These are phyloP conservation scores for Perizoma flavofasciatum DNA, from an alignment of 2,888 invertebrate genomes.

Conservation along the genomic window DNA sequence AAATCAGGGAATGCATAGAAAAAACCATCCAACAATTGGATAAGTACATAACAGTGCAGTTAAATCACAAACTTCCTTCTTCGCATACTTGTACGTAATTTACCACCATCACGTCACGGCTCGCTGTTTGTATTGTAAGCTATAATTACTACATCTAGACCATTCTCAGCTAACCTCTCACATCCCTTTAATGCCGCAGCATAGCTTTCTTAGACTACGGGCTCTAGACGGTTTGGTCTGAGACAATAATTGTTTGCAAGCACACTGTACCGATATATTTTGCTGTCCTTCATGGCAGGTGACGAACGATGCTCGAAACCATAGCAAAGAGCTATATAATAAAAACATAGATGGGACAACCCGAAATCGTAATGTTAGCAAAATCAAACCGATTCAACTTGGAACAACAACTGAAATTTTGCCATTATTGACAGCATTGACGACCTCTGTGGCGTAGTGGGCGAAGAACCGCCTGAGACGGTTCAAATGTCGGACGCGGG, in stretches of 20 bases:
- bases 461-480: too few relatives aligned
- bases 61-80: constrained; percentile 35
- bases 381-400: too few relatives aligned
- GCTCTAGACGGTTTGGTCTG: constrained; percentile 37
- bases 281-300: constrained; percentile 55
- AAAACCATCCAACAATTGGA: constrained; percentile 17
- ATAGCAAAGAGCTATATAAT: constrained; percentile 43
- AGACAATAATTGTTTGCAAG: constrained; percentile 31
- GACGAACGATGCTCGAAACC: constrained; percentile 44
- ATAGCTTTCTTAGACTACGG: constrained; percentile 23
- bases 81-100: constrained; percentile 40
- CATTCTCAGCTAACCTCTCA: constrained; percentile 32
- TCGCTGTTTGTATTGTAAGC: constrained; percentile 43
- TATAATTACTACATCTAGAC: constrained; percentile 41
- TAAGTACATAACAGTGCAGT: constrained; percentile 20
- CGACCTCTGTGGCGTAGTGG: too few relatives aligned
- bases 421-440: too few relatives aligned
- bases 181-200: constrained; percentile 7
- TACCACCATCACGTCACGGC: constrained; percentile 45
- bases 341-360: constrained; percentile 6
- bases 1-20: constrained; percentile 12
- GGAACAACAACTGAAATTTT: too few relatives aligned
- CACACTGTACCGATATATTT: constrained; percentile 49
- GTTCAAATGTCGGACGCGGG: too few relatives aligned
- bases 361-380: background rate